Conservation (phyloP, 2,888 invertebrate species). For the Dione juno region DNA sequence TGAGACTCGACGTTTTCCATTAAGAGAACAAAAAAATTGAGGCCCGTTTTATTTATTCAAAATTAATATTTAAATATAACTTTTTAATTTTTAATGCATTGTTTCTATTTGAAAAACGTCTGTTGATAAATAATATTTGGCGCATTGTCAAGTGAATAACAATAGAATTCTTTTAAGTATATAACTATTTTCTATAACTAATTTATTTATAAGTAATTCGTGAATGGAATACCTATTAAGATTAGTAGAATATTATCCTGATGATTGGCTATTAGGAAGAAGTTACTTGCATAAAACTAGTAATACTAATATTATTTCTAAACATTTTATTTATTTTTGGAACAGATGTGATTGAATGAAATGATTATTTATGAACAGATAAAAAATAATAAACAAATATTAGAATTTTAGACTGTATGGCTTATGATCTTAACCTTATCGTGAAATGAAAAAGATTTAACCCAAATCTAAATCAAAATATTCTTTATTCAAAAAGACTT, state of each 20-base stretch:
- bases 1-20: constrained; percentile 43
- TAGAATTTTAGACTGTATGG: neutral
- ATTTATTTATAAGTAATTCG: constrained; percentile 21
- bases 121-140: constrained; percentile 54
- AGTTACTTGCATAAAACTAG: constrained; percentile 17
- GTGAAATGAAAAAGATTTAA: too few species aligned
- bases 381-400: neutral
- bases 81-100: neutral
- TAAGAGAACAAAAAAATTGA: constrained; percentile 34
- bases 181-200: constrained; percentile 23
- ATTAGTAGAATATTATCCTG: constrained; percentile 8
- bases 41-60: constrained; percentile 26
- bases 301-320: constrained; percentile 4
- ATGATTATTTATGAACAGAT: neutral
- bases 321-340: constrained; percentile 10
- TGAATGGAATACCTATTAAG: constrained; percentile 21
- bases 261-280: constrained; percentile 27
- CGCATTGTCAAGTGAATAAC: constrained; percentile 70
- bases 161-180: constrained; percentile 22
- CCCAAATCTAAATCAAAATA: too few species aligned
- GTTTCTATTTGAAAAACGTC: constrained; percentile 48
- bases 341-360: neutral
- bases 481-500: too few species aligned
- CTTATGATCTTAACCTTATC: too few species aligned
- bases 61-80: neutral